Conservation (phyloP, 64 coral and sea anemone species). For the Astreopora myriophthalma region DNA sequence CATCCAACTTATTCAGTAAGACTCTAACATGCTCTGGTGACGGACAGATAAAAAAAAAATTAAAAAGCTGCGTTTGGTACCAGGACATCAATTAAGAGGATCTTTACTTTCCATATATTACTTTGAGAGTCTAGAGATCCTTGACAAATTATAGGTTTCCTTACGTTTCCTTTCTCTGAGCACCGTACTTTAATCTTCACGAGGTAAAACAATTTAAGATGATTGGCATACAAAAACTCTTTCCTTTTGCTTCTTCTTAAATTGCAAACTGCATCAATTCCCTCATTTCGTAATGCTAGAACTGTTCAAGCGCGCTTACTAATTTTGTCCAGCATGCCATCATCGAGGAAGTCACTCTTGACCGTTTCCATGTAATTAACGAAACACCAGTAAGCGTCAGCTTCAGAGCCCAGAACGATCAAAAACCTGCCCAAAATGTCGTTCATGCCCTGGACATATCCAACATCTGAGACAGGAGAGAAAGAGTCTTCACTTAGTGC, state of each 20-base stretch:
- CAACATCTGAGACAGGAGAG: conserved; percentile 73
- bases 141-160: too few relatives aligned
- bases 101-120: too few relatives aligned
- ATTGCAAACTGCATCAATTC: too few relatives aligned
- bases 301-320: conserved; percentile 9
- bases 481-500: not conserved
- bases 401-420: conserved; percentile 87
- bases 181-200: too few relatives aligned
- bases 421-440: conserved; percentile 92
- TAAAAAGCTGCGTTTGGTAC: too few relatives aligned
- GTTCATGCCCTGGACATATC: conserved; percentile 97
- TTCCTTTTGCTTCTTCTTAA: not conserved
- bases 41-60: not conserved
- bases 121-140: too few relatives aligned
- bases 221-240: too few relatives aligned
- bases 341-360: conserved; percentile 88
- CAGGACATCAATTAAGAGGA: too few relatives aligned
- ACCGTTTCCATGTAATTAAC: conserved; percentile 85
- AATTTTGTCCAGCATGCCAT: conserved; percentile 93
- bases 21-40: conserved; percentile 76
- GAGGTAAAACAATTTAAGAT: too few relatives aligned
- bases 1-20: conserved; percentile 87
- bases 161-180: too few relatives aligned
- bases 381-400: conserved; percentile 92
- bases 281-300: not conserved